Base-by-base conservation (phyloP, 2,113 vertebrate genomes). In the Vombatus ursinus region DNA sequence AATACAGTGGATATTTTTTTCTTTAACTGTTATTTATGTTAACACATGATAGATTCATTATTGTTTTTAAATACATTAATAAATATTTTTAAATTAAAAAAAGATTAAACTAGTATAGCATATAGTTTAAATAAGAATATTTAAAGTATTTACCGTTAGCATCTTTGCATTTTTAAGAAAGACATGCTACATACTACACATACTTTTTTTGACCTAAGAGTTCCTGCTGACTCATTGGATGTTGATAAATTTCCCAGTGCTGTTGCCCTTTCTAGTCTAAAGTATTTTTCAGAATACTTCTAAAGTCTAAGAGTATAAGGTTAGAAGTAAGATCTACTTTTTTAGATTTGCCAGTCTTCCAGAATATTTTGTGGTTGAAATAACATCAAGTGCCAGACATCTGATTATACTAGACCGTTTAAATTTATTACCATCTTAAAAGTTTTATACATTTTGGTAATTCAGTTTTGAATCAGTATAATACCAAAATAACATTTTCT, bases 191-290 rank as follows among this genome's bases (percentile, higher is more conserved):
- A 77, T 10, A n/a, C 3, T 95, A 19, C 93, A 92, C n/a, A 61
- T 90, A 51, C 93, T 94, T 93, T 61, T 96, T 61, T 31, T 95
- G 0, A 89, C 91, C n/a, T 93, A 49, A 77, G 84, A 22, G 0
- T 49, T 68, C 57, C 92, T 92, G 44, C 8, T 96, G 48, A 44
- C 54, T 84, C 94, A 91, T 11, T 90, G n/a, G 68, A 90, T 52
- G 26, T 52, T 95, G 96, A 95, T 94, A 92, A 90, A 5, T 26
- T 93, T 61, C 8, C 31, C 50, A 44, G 3, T 84, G 10, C 51
- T 94, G 90, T 23, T 95, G 49, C 23, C 52, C 90, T 91, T 94
- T 95, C 26, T 96, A 94, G 25, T 95, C 89, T 93, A 52, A 50
- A 47, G 12, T 37, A 84, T 92, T 94, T 89, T 92, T 96, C 50